A percentile compares a stretch with the other conserved stretches of the same genome.
These are phyloP conservation scores for Aelia acuminata DNA, from an alignment of 2,888 invertebrate species.

Conservation along the genomic window DNA sequence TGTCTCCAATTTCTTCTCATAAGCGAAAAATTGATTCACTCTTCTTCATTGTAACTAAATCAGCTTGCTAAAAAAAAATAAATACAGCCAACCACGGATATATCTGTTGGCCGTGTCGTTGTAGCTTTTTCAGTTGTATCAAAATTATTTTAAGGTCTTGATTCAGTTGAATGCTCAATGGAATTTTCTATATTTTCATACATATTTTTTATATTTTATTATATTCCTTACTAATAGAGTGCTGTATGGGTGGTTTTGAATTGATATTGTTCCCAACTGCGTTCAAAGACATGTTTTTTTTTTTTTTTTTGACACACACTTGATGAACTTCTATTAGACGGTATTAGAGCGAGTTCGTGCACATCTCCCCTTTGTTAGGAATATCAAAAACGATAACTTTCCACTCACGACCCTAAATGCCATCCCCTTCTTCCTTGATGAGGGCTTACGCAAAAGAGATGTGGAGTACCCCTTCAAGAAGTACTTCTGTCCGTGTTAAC, in stretches of 20 bases:
- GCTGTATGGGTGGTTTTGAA: too few relatives aligned
- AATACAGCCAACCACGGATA: too few relatives aligned
- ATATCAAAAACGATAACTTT: slow-evolving; percentile 40
- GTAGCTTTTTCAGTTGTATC: too few relatives aligned
- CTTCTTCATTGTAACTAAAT: background rate
- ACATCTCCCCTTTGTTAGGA: background rate
- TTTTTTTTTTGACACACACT: background rate
- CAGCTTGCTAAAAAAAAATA: background rate
- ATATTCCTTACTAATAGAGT: too few relatives aligned
- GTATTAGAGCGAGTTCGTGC: background rate
- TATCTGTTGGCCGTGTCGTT: too few relatives aligned
- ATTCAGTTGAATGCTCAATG: too few relatives aligned
- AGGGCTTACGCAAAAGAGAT: background rate
- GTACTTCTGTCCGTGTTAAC: background rate
- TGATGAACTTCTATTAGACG: background rate
- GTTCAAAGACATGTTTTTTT: too few relatives aligned
- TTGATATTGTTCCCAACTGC: too few relatives aligned
- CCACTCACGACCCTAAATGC: slow-evolving; percentile 36
- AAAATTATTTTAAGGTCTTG: too few relatives aligned
- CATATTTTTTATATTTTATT: too few relatives aligned
- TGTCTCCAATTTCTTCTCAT: background rate
- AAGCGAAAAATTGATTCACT: background rate
- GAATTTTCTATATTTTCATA: too few relatives aligned
- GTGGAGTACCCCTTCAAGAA: background rate
- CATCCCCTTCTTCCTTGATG: background rate